These are phyloP conservation scores for Catamblyrhynchus diadema DNA, from an alignment of 2,797 vertebrate genomes.

Conservation along the genomic window DNA sequence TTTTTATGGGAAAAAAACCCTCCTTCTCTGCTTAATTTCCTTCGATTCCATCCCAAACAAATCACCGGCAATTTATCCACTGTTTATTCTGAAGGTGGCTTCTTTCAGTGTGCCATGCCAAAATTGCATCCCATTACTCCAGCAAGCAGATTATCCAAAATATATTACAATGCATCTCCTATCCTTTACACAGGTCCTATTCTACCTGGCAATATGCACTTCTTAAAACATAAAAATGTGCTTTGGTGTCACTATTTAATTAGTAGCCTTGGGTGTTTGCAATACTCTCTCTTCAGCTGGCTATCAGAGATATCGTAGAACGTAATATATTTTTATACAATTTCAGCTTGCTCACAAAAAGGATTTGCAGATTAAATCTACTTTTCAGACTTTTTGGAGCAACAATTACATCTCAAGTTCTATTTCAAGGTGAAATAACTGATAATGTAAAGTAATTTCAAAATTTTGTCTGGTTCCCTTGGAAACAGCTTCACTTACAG, in stretches of 20 bases:
- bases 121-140: neutral
- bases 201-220: neutral
- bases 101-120: neutral
- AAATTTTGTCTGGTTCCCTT: neutral
- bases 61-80: neutral
- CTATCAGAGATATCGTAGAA: neutral
- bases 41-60: neutral
- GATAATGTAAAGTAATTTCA: neutral
- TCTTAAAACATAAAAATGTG: neutral
- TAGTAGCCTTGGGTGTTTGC: neutral
- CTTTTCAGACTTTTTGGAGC: neutral
- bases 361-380: neutral
- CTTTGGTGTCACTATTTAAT: neutral
- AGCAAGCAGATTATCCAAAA: neutral
- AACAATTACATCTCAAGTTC: neutral
- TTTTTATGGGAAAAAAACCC: neutral
- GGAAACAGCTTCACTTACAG: neutral
- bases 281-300: neutral
- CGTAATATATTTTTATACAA: neutral
- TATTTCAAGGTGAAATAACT: neutral
- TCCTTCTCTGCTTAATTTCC: neutral
- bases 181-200: neutral
- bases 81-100: neutral
- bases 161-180: neutral
- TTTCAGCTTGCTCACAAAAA: neutral